Conservation (phyloP, 1,140 invertebrate species). For the Nephila pilipes region DNA sequence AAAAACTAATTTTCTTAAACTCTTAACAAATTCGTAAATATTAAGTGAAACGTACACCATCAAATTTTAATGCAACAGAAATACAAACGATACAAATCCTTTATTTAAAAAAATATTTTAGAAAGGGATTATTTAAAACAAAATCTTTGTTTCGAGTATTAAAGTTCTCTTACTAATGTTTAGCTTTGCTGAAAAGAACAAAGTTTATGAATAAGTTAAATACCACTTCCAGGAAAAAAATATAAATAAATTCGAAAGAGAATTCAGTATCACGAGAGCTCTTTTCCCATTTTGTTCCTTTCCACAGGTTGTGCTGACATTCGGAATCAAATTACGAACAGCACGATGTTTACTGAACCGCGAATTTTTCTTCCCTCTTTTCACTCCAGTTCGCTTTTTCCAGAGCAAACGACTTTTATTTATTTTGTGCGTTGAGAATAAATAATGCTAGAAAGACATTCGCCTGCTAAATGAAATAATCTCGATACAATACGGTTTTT, state of each 20-base stretch:
- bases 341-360: neutral
- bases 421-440: neutral
- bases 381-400: neutral
- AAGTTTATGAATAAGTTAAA: neutral
- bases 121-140: too few species aligned
- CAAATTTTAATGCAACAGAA: too few species aligned
- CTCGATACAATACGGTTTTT: neutral
- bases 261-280: neutral
- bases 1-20: neutral
- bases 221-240: neutral
- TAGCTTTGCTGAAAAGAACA: too few species aligned
- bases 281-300: neutral
- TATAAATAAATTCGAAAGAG: neutral
- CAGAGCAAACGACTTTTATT: neutral
- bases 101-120: too few species aligned
- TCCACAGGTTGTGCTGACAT: constrained; percentile 6
- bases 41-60: neutral
- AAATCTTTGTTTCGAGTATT: too few species aligned
- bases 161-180: too few species aligned
- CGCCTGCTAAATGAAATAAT: constrained; percentile 7
- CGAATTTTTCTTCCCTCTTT: neutral
- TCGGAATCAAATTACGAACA: constrained; percentile 12
- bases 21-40: neutral
- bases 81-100: too few species aligned
- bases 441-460: neutral